Conservation (phyloP, 1,140 invertebrate genomes). For the Triops longicaudatus region DNA sequence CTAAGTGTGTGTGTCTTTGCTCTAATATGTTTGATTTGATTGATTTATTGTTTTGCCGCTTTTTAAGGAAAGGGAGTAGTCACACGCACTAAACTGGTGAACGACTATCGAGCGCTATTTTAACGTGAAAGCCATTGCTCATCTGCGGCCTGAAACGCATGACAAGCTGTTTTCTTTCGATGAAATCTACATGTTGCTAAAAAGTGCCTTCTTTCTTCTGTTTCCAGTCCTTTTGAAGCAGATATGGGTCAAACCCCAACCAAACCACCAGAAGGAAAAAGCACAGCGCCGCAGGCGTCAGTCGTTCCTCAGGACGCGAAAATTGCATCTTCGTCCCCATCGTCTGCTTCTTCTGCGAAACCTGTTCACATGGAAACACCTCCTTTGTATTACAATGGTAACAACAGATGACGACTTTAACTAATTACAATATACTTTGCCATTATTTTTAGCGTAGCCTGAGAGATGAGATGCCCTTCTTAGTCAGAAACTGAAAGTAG, state of each 20-base stretch:
- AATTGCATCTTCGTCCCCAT: background rate
- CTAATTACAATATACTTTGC: too few relatives aligned
- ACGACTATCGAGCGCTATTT: too few relatives aligned
- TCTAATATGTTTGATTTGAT: too few relatives aligned
- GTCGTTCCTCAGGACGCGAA: background rate
- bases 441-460: too few relatives aligned
- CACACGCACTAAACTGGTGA: too few relatives aligned
- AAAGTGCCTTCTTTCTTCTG: background rate
- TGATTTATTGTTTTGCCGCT: too few relatives aligned
- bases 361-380: background rate
- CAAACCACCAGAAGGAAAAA: background rate
- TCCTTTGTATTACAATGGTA: background rate
- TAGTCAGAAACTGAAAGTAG: too few relatives aligned
- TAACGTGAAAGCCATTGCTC: too few relatives aligned
- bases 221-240: background rate
- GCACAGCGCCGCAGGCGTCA: background rate
- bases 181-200: background rate
- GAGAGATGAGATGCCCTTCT: too few relatives aligned
- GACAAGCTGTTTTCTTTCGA: background rate
- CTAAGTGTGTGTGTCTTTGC: too few relatives aligned
- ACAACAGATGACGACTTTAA: background rate
- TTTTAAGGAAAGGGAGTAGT: too few relatives aligned
- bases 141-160: too few relatives aligned
- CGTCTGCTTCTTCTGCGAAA: background rate
- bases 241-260: background rate